A percentile compares a stretch with the other conserved stretches of the same genome.
phyloP scores from a whole-genome alignment of 2,888 invertebrate species.

The Hylaea fasciaria region DNA sequence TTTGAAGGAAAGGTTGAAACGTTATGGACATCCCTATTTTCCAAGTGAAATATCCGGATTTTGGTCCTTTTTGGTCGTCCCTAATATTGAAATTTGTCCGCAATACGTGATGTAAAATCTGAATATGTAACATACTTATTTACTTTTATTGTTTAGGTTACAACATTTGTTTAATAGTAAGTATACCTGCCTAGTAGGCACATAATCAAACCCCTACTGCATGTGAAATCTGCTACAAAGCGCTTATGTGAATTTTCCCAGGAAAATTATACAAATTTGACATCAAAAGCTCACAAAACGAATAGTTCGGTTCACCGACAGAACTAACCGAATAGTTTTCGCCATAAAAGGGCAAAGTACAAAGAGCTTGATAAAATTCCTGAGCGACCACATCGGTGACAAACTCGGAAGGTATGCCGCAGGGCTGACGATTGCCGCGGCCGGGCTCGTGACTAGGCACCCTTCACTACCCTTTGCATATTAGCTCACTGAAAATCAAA shows the following conservation, averaged over 20 bases:
- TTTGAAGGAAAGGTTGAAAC: neutral
- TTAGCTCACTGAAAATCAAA: constrained; percentile 83
- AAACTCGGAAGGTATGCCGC: constrained; percentile 79
- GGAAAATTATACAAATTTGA: constrained; percentile 42
- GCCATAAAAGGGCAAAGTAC: constrained; percentile 78
- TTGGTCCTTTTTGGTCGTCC: too few relatives aligned
- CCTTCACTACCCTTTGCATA: constrained; percentile 79
- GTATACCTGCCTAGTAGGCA: too few relatives aligned
- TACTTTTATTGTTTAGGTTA: too few relatives aligned
- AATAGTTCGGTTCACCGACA: constrained; percentile 74
- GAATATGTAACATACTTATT: too few relatives aligned
- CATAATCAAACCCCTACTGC: neutral
- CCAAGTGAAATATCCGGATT: too few relatives aligned
- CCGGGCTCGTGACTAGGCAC: constrained; percentile 68
- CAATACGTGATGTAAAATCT: too few relatives aligned
- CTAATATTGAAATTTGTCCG: too few relatives aligned
- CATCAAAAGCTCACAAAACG: constrained; percentile 72
- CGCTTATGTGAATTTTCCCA: constrained; percentile 33
- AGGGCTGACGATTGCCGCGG: constrained; percentile 70
- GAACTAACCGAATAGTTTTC: constrained; percentile 78
- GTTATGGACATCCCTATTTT: neutral
- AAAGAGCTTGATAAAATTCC: constrained; percentile 84
- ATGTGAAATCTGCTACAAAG: constrained; percentile 31
- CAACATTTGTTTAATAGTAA: too few relatives aligned
- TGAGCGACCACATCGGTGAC: constrained; percentile 78